phyloP scores from a whole-genome alignment of 2,888 invertebrate species.

The Scaptodrosophila latifasciaeformis region DNA sequence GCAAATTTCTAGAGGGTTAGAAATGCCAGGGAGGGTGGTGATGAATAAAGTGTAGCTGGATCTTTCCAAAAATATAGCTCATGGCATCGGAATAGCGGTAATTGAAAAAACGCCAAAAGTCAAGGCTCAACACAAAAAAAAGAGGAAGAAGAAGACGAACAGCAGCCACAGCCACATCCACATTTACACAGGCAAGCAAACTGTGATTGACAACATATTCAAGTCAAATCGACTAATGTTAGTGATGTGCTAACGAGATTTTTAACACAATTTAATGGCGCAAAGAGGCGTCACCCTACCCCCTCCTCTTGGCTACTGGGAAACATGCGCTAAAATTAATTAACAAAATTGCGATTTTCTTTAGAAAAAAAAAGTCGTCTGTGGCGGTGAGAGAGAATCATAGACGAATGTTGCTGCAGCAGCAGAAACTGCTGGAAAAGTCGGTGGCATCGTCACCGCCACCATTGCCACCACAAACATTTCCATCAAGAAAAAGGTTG shows the following conservation, averaged over 20 bases:
- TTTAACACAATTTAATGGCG: constrained; percentile 7
- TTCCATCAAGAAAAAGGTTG: constrained; percentile 54
- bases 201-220: constrained; percentile 58
- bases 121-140: constrained; percentile 41
- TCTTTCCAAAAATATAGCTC: constrained; percentile 12
- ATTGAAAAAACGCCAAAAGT: constrained; percentile 55
- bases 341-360: constrained; percentile 58
- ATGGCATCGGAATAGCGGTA: constrained; percentile 30
- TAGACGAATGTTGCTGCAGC: neutral
- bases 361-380: constrained; percentile 13
- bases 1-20: neutral
- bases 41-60: neutral
- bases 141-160: constrained; percentile 15
- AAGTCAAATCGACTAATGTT: constrained; percentile 37
- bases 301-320: no score
- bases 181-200: constrained; percentile 3
- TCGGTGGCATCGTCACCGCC: neutral
- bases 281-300: neutral
- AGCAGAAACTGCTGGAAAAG: neutral
- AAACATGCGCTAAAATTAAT: constrained; percentile 63
- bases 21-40: neutral
- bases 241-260: constrained; percentile 42
- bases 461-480: no score
- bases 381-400: neutral
- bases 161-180: constrained; percentile 14